phyloP scores from a whole-genome alignment of 92 coral and sea anemone species.

The Porites evermanni region DNA sequence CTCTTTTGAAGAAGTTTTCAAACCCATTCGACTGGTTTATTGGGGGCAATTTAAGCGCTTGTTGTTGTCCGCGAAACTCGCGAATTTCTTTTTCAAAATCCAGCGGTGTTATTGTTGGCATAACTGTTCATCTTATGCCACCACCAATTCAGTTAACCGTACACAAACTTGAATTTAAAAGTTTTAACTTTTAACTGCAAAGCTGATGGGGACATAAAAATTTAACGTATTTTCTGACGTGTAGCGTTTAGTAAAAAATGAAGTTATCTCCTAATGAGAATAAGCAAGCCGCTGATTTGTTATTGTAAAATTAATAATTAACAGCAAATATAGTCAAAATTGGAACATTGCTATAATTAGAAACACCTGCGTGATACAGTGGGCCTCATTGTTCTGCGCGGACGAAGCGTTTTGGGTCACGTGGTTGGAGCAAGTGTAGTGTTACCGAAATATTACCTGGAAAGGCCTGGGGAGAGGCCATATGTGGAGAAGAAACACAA shows the following conservation, averaged over 20 bases:
- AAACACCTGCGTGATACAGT: background rate
- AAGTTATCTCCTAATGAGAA: background rate
- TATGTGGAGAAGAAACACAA: too few species aligned
- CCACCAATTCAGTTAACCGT: background rate
- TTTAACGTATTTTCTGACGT: background rate
- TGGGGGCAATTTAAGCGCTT: background rate
- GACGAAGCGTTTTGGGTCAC: too few species aligned
- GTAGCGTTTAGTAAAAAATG: background rate
- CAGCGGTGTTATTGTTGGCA: conserved; percentile 24
- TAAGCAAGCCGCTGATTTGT: background rate
- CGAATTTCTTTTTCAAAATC: conserved; percentile 24
- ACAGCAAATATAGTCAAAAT: background rate
- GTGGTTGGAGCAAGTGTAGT: too few species aligned
- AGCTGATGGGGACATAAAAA: too few species aligned
- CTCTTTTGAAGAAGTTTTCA: background rate
- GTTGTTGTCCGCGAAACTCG: background rate
- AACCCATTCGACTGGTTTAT: background rate
- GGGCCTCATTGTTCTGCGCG: too few species aligned
- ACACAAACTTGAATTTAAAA: background rate
- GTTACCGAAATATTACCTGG: too few species aligned
- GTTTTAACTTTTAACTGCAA: too few species aligned
- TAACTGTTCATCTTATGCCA: background rate
- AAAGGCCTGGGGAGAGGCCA: too few species aligned
- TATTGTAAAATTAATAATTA: background rate
- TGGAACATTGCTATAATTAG: too few species aligned